Evolutionary conservation across 2,888 invertebrate genomes (phyloP).

Genomic region (Chymomyza fuscimana): DNA sequence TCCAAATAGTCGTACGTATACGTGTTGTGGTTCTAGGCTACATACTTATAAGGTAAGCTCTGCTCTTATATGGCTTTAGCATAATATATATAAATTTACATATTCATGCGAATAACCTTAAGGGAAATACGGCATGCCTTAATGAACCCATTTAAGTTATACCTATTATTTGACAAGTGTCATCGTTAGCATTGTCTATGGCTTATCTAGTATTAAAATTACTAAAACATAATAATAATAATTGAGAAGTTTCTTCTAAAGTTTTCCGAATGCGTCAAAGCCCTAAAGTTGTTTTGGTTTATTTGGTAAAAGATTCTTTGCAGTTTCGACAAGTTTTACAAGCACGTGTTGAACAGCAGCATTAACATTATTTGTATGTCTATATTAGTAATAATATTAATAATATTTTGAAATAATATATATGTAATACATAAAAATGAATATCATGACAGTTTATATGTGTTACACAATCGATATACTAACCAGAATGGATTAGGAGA

Average conservation of each 20-base stretch:
- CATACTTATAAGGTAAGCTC: neutral
- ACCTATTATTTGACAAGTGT: neutral
- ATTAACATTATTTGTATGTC: too few relatives aligned
- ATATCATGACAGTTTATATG: too few relatives aligned
- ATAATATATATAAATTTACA: neutral
- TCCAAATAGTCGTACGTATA: neutral
- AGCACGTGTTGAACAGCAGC: too few relatives aligned
- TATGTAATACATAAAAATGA: too few relatives aligned
- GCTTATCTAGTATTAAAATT: neutral
- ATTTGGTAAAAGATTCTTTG: too few relatives aligned
- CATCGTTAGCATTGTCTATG: neutral
- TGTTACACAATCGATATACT: too few relatives aligned
- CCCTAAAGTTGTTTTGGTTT: too few relatives aligned
- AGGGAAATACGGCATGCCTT: neutral
- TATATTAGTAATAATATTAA: too few relatives aligned
- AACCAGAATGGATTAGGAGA: too few relatives aligned
- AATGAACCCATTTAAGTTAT: neutral
- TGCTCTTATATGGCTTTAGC: neutral
- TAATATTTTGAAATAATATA: too few relatives aligned
- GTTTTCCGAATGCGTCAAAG: too few relatives aligned
- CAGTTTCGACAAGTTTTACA: too few relatives aligned
- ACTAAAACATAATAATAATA: neutral
- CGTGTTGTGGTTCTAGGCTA: constrained; percentile 13
- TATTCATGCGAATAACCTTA: neutral
- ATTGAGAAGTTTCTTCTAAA: neutral